Conservation (phyloP, 1,140 invertebrate genomes). For the Cherax destructor region DNA sequence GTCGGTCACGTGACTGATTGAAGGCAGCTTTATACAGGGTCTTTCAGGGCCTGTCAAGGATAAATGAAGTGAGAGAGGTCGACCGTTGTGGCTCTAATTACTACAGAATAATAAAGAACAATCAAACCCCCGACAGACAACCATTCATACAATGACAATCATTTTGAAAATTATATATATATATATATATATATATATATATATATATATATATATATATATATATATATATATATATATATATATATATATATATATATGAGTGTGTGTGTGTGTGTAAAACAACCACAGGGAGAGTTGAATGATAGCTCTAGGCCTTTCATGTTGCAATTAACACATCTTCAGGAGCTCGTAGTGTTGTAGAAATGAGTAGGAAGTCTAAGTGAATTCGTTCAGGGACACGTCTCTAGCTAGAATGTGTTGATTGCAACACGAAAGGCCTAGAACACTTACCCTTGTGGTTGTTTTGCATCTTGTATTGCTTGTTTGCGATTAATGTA, state of each 20-base stretch:
- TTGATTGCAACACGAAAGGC: no score
- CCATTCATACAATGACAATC: neutral
- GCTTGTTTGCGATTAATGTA: no score
- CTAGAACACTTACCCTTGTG: no score
- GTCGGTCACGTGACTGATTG: neutral
- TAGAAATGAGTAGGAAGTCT: no score
- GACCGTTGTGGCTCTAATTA: neutral
- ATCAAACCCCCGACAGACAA: neutral
- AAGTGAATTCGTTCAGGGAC: no score
- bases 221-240: conserved; percentile 44
- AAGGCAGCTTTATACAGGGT: neutral
- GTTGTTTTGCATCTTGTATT: no score
- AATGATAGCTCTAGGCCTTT: no score
- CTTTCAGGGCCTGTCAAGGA: neutral
- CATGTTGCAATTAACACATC: no score
- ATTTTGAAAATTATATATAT: neutral
- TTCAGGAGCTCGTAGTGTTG: no score
- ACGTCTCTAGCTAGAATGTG: no score
- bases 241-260: neutral
- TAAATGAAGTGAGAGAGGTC: neutral
- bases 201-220: conserved; percentile 46
- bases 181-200: conserved; percentile 33
- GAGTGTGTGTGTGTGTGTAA: no score
- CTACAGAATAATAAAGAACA: neutral
- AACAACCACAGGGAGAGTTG: no score